Evolutionary conservation across 2,888 invertebrate genomes (phyloP).

Genomic region (Netelia melanura): DNA sequence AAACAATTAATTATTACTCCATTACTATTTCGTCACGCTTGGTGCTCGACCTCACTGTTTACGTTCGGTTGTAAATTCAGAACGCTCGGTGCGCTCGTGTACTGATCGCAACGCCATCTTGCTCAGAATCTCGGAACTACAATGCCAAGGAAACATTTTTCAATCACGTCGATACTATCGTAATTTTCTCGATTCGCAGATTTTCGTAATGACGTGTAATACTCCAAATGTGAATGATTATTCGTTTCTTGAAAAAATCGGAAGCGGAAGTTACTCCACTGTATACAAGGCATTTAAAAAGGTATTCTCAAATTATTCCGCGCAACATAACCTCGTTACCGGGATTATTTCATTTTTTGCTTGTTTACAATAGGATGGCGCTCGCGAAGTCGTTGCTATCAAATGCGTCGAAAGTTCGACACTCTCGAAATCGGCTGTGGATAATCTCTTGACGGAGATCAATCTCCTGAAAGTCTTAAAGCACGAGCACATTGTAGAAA

Average conservation of each 20-base stretch:
- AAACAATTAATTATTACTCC: not conserved
- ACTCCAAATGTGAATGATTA: constrained; percentile 89
- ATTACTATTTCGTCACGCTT: not conserved
- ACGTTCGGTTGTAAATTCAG: not conserved
- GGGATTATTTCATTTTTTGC: constrained; percentile 1
- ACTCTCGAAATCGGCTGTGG: constrained; percentile 90
- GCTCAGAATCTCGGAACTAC: not conserved
- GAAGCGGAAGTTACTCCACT: constrained; percentile 93
- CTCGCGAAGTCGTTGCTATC: constrained; percentile 90
- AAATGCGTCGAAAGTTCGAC: constrained; percentile 92
- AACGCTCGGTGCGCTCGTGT: not conserved
- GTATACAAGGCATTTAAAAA: constrained; percentile 93
- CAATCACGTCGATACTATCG: not conserved
- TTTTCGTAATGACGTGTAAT: constrained; percentile 74
- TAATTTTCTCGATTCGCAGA: constrained; percentile 80
- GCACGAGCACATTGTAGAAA: constrained; percentile 93
- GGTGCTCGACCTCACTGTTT: not conserved
- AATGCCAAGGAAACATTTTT: not conserved
- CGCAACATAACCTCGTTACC: constrained; percentile 1
- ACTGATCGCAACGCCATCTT: not conserved
- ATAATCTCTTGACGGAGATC: constrained; percentile 94
- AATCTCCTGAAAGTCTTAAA: constrained; percentile 91
- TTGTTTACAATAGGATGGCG: constrained; percentile 85
- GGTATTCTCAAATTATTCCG: constrained; percentile 83
- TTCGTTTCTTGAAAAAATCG: constrained; percentile 90